Conservation (phyloP, 1,140 invertebrate genomes). For the Drosophila santomea region DNA sequence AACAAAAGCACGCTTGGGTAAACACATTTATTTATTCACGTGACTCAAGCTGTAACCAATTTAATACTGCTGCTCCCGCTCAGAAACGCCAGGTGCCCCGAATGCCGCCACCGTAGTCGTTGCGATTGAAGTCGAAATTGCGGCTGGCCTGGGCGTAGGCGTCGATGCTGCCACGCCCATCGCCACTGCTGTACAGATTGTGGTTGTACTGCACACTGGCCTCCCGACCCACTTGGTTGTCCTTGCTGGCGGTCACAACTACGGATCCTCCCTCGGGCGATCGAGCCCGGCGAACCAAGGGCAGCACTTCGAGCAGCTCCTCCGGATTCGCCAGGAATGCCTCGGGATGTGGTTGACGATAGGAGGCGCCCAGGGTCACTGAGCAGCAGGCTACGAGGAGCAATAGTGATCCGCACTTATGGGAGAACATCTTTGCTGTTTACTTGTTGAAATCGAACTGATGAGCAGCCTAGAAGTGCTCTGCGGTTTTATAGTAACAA, state of each 20-base stretch:
- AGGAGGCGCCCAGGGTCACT: conserved; percentile 16
- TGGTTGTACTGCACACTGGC: conserved; percentile 66
- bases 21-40: conserved; percentile 11
- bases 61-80: conserved; percentile 17
- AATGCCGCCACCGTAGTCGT: conserved; percentile 56
- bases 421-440: conserved; percentile 43
- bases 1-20: conserved; percentile 2
- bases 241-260: conserved; percentile 42
- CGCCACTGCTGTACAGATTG: conserved; percentile 57
- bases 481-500: conserved; percentile 43
- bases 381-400: conserved; percentile 39
- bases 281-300: conserved; percentile 28
- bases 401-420: conserved; percentile 16
- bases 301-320: background rate
- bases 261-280: conserved; percentile 60
- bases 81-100: conserved; percentile 60
- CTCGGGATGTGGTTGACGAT: conserved; percentile 14
- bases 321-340: background rate
- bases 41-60: conserved; percentile 9
- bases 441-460: conserved; percentile 38
- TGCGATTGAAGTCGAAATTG: conserved; percentile 67
- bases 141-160: conserved; percentile 72
- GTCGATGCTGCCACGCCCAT: conserved; percentile 71
- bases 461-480: background rate
- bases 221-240: conserved; percentile 51